Conservation (phyloP, 2,113 vertebrate species). For the Microcebus lehilahytsara region DNA sequence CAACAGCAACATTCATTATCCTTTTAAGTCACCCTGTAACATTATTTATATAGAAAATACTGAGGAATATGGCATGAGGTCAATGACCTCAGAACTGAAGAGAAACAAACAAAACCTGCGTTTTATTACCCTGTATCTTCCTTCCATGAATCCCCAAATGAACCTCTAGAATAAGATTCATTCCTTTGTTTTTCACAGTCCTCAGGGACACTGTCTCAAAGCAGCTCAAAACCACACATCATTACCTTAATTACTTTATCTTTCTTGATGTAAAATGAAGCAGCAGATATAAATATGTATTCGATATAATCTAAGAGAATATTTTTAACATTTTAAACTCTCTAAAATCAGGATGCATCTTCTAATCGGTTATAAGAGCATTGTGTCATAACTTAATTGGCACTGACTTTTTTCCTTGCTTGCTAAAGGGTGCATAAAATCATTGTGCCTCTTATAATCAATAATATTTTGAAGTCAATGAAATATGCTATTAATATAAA, state of each 20-base stretch:
- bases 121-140: constrained; percentile 20
- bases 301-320: background rate
- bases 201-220: constrained; percentile 72
- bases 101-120: constrained; percentile 35
- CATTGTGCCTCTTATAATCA: background rate
- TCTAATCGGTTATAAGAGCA: background rate
- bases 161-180: constrained; percentile 72
- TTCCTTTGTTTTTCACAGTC: constrained; percentile 79
- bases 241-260: constrained; percentile 76
- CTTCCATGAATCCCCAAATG: constrained; percentile 40
- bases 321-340: constrained; percentile 38
- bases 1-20: background rate
- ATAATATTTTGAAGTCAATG: constrained; percentile 1
- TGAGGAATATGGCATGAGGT: background rate
- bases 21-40: background rate
- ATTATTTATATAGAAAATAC: constrained; percentile 33
- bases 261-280: constrained; percentile 62
- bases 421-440: constrained; percentile 33
- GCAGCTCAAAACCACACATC: constrained; percentile 72
- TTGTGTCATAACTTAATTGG: background rate
- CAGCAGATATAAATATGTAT: constrained; percentile 2
- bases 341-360: background rate
- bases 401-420: background rate
- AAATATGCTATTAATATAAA: background rate
- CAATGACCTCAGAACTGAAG: background rate